These are phyloP conservation scores for Dysidea cf. avara DNA, from an alignment of 37 sponge, comb jelly and placozoan species.

Conservation along the genomic window DNA sequence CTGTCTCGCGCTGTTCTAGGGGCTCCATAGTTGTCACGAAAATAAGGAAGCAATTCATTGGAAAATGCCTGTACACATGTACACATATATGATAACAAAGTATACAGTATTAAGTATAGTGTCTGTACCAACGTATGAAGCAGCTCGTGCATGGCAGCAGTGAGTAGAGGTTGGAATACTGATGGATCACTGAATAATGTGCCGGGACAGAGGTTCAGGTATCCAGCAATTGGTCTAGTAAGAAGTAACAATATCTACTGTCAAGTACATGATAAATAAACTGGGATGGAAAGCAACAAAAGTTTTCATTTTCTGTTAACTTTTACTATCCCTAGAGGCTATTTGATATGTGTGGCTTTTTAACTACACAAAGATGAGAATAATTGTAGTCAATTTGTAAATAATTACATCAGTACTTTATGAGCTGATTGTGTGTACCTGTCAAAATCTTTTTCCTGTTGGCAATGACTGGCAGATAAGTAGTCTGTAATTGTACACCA, in stretches of 20 bases:
- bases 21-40: constrained; percentile 21
- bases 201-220: constrained; percentile 40
- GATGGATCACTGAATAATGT: background rate
- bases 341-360: background rate
- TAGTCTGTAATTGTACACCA: background rate
- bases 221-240: constrained; percentile 46
- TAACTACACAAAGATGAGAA: background rate
- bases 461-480: constrained; percentile 36
- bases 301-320: too few species aligned
- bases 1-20: constrained; percentile 22
- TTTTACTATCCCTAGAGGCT: too few species aligned
- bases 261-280: background rate
- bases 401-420: background rate
- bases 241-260: background rate
- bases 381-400: constrained; percentile 1
- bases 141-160: constrained; percentile 30
- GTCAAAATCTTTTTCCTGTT: constrained; percentile 35
- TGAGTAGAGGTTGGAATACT: constrained; percentile 5
- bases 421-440: constrained; percentile 5
- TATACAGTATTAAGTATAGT: background rate
- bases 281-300: too few species aligned
- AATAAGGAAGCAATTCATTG: constrained; percentile 21
- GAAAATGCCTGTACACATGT: constrained; percentile 29
- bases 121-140: constrained; percentile 33
- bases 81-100: background rate